Conservation (phyloP, 2,797 vertebrate genomes). For the Neomorphus geoffroyi region DNA sequence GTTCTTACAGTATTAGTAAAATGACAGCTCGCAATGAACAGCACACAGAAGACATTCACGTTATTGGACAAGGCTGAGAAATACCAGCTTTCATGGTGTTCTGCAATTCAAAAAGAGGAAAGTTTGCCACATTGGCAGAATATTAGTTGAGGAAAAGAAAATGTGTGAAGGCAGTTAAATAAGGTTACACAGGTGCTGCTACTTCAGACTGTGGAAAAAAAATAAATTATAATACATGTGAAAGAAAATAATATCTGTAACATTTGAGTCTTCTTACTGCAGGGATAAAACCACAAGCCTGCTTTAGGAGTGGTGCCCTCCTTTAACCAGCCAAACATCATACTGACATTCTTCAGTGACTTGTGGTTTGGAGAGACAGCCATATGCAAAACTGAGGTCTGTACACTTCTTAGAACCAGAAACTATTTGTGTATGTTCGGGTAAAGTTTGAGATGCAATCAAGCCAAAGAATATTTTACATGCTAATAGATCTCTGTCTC, state of each 20-base stretch:
- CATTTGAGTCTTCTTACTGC: slow-evolving; percentile 18
- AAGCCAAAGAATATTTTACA: slow-evolving; percentile 51
- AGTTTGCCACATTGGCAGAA: slow-evolving; percentile 46
- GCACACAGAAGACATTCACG: background rate
- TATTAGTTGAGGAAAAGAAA: slow-evolving; percentile 28
- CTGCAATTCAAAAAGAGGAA: slow-evolving; percentile 32
- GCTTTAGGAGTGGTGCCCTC: slow-evolving; percentile 40
- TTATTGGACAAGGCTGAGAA: background rate
- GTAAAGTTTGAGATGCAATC: slow-evolving; percentile 49
- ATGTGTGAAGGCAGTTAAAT: slow-evolving; percentile 59
- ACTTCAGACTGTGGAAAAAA: slow-evolving; percentile 58
- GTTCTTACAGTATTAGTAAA: background rate
- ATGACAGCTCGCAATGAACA: background rate
- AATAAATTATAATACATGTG: slow-evolving; percentile 50
- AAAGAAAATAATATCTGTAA: slow-evolving; percentile 48
- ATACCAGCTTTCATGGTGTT: slow-evolving; percentile 17
- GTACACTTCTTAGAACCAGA: slow-evolving; percentile 41
- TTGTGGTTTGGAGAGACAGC: slow-evolving; percentile 36
- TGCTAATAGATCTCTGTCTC: background rate
- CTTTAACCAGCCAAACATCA: slow-evolving; percentile 40
- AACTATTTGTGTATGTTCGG: slow-evolving; percentile 55
- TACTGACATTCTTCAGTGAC: slow-evolving; percentile 56
- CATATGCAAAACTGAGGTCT: slow-evolving; percentile 48
- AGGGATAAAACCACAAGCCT: slow-evolving; percentile 52
- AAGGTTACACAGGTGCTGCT: slow-evolving; percentile 69